Conservation (phyloP, 2,113 vertebrate genomes). For the Cnemophilus loriae region DNA sequence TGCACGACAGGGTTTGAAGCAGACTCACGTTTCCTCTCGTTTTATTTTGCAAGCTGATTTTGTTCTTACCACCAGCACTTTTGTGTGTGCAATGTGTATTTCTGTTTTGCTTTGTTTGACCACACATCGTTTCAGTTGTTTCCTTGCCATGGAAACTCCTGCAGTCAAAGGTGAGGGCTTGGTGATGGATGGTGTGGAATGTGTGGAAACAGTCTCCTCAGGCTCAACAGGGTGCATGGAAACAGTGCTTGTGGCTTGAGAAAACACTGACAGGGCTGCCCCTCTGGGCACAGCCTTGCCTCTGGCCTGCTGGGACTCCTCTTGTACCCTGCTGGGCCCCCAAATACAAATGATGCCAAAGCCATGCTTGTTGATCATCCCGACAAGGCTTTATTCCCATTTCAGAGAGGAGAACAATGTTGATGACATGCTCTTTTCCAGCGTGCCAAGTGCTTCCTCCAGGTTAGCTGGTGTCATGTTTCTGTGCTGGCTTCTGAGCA, state of each 20-base stretch:
- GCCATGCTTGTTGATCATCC: fast-evolving
- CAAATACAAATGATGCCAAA: neutral
- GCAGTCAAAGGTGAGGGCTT: neutral
- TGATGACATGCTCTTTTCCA: fast-evolving
- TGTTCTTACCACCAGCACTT: neutral
- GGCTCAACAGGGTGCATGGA: neutral
- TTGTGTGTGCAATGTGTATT: neutral
- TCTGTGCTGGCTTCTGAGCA: neutral
- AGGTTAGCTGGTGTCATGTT: neutral
- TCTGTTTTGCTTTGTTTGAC: neutral
- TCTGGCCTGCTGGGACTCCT: neutral
- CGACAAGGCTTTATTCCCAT: neutral
- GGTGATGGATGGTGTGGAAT: neutral
- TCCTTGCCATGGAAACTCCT: neutral
- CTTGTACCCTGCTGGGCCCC: fast-evolving
- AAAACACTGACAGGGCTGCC: neutral
- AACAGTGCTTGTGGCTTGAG: neutral
- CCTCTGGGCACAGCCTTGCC: neutral
- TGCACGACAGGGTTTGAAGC: neutral
- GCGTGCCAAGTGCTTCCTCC: neutral
- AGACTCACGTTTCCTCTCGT: no score
- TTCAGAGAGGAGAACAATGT: neutral
- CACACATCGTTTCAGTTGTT: neutral
- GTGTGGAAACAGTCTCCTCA: neutral
- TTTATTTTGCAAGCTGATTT: neutral